Evolutionary conservation across 2,888 invertebrate species (phyloP).

Genomic region (Yponomeuta evonymella): DNA sequence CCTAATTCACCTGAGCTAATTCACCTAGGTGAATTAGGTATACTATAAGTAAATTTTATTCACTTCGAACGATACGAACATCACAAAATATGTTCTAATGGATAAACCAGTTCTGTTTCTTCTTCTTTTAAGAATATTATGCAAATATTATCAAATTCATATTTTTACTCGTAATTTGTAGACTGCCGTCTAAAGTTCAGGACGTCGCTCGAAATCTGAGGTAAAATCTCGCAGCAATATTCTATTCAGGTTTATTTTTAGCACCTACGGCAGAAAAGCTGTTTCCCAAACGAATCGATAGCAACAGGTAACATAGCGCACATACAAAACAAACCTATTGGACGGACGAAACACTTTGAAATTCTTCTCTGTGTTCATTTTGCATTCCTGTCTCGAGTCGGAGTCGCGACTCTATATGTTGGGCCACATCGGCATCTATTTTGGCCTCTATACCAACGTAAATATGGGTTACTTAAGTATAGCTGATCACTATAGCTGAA

Average conservation of each 20-base stretch:
- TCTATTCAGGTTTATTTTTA: not conserved
- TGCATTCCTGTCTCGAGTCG: slow-evolving; percentile 8
- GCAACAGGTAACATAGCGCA: slow-evolving; percentile 1
- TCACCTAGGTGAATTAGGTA: no score
- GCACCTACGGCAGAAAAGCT: not conserved
- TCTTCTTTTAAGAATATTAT: no score
- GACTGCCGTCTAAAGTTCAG: not conserved
- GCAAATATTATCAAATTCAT: no score
- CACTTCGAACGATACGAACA: no score
- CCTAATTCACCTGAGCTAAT: no score
- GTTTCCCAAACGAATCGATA: not conserved
- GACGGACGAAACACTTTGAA: not conserved
- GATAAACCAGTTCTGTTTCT: no score
- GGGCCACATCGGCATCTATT: not conserved
- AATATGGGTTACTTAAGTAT: not conserved
- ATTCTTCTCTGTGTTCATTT: slow-evolving; percentile 4
- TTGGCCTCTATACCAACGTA: not conserved
- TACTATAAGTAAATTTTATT: no score
- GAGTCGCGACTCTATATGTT: slow-evolving; percentile 16
- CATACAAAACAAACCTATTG: not conserved
- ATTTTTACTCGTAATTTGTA: no score
- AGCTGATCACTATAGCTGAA: not conserved
- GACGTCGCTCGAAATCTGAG: not conserved
- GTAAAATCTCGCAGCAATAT: not conserved
- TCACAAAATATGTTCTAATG: no score